phyloP scores from a whole-genome alignment of 2,888 invertebrate species.

The Dendrolimus pini region DNA sequence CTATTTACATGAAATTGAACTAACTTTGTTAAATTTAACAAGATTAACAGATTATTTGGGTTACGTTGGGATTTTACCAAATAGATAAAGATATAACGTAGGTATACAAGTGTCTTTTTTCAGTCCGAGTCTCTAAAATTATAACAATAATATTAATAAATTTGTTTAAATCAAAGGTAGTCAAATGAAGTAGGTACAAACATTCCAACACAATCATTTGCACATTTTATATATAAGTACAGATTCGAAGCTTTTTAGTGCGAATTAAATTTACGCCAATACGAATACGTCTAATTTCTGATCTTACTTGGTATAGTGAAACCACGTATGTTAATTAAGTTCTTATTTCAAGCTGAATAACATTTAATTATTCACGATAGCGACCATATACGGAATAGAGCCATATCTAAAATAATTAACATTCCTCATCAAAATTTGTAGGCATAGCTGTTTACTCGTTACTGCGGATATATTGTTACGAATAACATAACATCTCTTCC shows the following conservation, averaged over 20 bases:
- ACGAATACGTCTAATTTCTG: conserved; percentile 8
- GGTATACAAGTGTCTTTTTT: no score
- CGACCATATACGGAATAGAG: neutral
- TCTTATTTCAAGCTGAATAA: neutral
- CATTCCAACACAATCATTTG: no score
- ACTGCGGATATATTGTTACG: neutral
- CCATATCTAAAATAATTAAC: neutral
- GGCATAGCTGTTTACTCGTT: neutral
- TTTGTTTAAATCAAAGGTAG: no score
- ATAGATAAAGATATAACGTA: no score
- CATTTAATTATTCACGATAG: neutral
- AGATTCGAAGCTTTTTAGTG: no score
- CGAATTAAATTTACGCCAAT: neutral
- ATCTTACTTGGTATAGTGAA: neutral
- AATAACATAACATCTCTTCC: neutral
- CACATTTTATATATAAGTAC: no score
- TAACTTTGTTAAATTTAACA: conserved; percentile 8
- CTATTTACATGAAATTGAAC: conserved; percentile 22
- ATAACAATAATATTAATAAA: no score
- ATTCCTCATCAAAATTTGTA: neutral
- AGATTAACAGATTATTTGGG: neutral
- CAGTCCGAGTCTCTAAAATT: no score
- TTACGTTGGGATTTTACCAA: neutral
- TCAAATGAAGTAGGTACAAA: no score
- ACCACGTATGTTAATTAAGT: neutral